These are phyloP conservation scores for Hoplias malabaricus DNA, from an alignment of 2,113 vertebrate genomes.

Conservation along the genomic window DNA sequence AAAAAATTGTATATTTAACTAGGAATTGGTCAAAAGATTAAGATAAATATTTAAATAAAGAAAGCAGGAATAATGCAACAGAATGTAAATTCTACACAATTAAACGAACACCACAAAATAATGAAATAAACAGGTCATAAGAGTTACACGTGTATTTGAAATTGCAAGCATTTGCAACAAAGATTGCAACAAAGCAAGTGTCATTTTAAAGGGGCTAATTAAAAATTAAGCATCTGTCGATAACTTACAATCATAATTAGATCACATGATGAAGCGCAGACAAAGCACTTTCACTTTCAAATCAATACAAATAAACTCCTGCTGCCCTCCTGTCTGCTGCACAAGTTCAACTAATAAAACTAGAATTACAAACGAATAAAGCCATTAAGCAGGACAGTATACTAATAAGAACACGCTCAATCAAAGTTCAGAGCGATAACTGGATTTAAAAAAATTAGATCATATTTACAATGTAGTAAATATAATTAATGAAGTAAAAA, in stretches of 20 bases:
- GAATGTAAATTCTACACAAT: no score
- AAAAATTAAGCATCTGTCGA: conserved; percentile 46
- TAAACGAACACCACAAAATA: no score
- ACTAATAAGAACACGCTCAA: conserved; percentile 22
- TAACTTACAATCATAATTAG: conserved; percentile 47
- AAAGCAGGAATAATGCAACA: no score
- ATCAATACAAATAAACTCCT: conserved; percentile 49
- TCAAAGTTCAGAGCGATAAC: background rate
- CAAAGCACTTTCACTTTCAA: conserved; percentile 39
- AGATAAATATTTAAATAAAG: no score
- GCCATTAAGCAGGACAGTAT: conserved; percentile 6
- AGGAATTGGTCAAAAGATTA: no score
- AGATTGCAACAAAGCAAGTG: conserved; percentile 25
- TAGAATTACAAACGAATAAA: conserved; percentile 37
- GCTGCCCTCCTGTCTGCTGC: conserved; percentile 18
- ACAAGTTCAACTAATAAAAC: conserved; percentile 32
- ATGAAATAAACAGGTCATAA: background rate
- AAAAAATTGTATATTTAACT: no score
- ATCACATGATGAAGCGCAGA: conserved; percentile 46
- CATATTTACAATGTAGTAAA: no score
- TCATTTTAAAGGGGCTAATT: conserved; percentile 43
- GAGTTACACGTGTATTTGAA: background rate
- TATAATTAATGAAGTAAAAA: background rate
- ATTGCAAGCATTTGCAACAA: background rate
- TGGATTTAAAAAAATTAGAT: background rate